A percentile compares a stretch with the other conserved stretches of the same genome.
Conservation (phyloP, 2,113 vertebrate species). For the Formicarius rufipectus region DNA sequence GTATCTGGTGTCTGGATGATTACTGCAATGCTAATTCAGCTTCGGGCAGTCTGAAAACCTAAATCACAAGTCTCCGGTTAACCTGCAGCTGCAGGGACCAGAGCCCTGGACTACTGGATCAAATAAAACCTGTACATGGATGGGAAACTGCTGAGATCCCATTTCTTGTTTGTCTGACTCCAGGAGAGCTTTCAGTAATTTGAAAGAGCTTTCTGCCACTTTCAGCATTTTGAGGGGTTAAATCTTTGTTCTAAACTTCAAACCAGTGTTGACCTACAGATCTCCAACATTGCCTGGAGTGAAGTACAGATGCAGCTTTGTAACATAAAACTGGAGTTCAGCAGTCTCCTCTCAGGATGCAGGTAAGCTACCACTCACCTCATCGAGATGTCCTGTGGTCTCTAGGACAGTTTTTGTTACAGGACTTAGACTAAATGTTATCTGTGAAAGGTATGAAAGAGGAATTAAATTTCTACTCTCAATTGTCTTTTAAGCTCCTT, state of each 20-base stretch:
- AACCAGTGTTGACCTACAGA: neutral
- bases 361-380: neutral
- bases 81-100: neutral
- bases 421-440: neutral
- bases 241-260: neutral
- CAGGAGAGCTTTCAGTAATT: neutral
- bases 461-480: neutral
- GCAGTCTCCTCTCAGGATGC: rapidly evolving
- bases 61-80: neutral
- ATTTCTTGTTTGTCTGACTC: neutral
- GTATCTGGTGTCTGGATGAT: neutral
- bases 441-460: neutral
- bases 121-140: neutral
- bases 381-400: neutral
- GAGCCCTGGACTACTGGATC: rapidly evolving
- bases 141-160: neutral
- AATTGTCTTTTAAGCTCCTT: neutral
- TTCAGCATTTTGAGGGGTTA: neutral
- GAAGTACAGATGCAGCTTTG: neutral
- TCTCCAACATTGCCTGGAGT: rapidly evolving
- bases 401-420: neutral
- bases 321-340: neutral
- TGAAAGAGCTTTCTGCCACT: neutral
- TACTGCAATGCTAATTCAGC: neutral
- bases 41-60: neutral